Conservation (phyloP, 2,797 vertebrate species). For the Bradypodion ventrale region DNA sequence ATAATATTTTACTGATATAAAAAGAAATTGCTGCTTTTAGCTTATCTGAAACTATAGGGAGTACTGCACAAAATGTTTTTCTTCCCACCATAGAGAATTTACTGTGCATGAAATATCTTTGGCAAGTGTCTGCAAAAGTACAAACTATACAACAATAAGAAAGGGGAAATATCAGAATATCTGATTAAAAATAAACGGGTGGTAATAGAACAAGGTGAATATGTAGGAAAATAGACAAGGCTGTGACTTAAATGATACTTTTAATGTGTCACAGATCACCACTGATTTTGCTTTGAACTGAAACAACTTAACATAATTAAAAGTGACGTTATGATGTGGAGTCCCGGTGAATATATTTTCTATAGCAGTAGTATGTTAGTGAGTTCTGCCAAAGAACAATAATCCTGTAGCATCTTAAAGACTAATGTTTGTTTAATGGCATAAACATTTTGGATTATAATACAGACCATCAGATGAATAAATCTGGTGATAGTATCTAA, state of each 20-base stretch:
- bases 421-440: neutral
- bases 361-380: neutral
- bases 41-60: slow-evolving; percentile 32
- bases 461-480: neutral
- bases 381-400: neutral
- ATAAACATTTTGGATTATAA: neutral
- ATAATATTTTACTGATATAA: neutral
- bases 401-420: neutral
- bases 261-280: neutral
- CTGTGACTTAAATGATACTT: slow-evolving; percentile 11
- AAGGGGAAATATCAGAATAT: neutral
- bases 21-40: slow-evolving; percentile 1
- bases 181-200: neutral
- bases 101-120: slow-evolving; percentile 4
- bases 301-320: neutral
- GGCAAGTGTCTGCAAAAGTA: neutral
- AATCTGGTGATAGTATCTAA: neutral
- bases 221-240: neutral
- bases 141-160: neutral
- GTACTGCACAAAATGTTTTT: slow-evolving; percentile 14
- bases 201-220: neutral
- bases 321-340: neutral
- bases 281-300: neutral
- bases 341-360: neutral
- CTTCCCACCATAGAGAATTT: slow-evolving; percentile 22